Evolutionary conservation across 2,888 invertebrate genomes (phyloP), one percentile per base, ranked within the genome.

Genomic region (Sclerodermus sp.): DNA sequence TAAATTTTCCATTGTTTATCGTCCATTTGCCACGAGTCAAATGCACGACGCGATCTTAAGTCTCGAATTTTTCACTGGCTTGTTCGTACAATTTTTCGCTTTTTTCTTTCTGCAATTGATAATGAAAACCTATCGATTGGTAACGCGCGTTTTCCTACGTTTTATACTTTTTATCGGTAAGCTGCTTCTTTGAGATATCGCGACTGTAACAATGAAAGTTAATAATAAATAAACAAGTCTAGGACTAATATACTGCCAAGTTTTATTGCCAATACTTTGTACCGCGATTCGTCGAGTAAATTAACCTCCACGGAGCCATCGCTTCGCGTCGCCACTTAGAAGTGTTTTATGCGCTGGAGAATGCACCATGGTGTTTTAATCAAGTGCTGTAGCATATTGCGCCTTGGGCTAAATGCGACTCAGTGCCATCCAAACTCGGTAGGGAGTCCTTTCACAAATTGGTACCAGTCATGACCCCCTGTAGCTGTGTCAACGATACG

Each of bases 391-490:
- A 69, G 64, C 72, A 74, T 74, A 74, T 75, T 74, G 71, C 64
- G 69, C 67, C 64, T 61, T 53, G 62, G 67, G 71, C 67, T 68
- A 69, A 68, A 65, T 54, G 65, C 58, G 57, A 56, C 51, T 52
- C 48, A 52, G 45, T 60, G 53, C 60, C 60, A 60, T 55, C 57
- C 55, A 30, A n/a, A 58, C 72, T 42, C 71, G 47, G 64, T 60
- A 64, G 69, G 73, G 71, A 71, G 71, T 69, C 66, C 68, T 71
- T 58, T 69, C 70, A 74, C 75, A 75, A 75, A 75, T 75, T 74
- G 73, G 62, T 67, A 71, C 66, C 71, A 70, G 63, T 57, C 58
- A 56, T 45, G 52, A 49, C 69, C 70, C 66, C 67, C 64, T 54
- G 60, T 54, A 58, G 65, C 53, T 57, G 43, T 65, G 70, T 71